Evolutionary conservation across 1,140 invertebrate genomes (phyloP), one percentile per base, ranked within the genome.

Genomic region (Drosophila serrata): DNA sequence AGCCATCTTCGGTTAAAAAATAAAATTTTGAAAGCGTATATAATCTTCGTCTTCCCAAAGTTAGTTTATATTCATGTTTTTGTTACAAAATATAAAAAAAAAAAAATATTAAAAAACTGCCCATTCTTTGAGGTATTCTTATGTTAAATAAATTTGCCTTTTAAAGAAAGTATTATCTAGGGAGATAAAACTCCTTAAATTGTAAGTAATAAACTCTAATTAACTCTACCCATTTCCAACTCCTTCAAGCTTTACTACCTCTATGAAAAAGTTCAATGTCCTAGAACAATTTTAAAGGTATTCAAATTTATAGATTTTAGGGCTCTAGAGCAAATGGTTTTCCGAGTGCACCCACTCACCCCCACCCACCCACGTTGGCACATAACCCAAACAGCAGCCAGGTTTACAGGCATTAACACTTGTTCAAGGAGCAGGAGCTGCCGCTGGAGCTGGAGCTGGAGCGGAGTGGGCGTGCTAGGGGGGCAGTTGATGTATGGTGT

Each of bases 401-500:
- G 43, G 53, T 79, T 77, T 77, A 77, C 74, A 77, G 63, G 74
- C 74, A 70, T 78, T 78, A 77, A 77, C 75, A 81, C 79, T 79
- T 68, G 79, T 72, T 53, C 33, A 49, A 48, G 42, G 58, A 37
- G 33, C 11, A 12, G 37, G 13, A 35, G 78, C 31, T 22, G 53
- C 24, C 22, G 39, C n/a, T 40, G 39, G 40, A 33, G 11, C 27
- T n/a, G 37, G 22, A 55, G 33, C 11, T 8, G 31, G 31, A 11
- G 31, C 11, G 31, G 29, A 17, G 43, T 45, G 45, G 24, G 27
- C 6, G 31, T 6, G 49, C 4, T 8, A 37, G 6, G 46, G 56
- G 53, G 39, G 77, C 60, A 31, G 74, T 79, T 90, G 85, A 90
- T 90, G 78, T 90, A 85, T 86, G 78, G 75, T 49, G 78, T 79